Evolutionary conservation across 2,797 vertebrate species (phyloP).

Genomic region (Pteropus rufus): DNA sequence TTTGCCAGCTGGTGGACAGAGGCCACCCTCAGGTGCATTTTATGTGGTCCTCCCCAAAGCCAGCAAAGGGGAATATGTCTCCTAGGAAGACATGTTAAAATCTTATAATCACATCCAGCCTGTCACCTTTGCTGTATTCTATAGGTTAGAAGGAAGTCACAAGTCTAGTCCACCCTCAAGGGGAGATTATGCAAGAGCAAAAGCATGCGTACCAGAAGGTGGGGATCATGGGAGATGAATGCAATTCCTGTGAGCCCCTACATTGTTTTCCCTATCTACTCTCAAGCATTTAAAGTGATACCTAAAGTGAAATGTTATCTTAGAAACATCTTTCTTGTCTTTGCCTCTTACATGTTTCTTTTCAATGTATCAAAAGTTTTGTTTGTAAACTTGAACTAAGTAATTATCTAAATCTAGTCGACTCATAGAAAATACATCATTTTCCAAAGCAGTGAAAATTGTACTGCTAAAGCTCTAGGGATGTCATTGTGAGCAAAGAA

Average conservation of each 20-base stretch:
- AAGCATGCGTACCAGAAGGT: neutral
- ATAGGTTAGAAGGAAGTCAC: neutral
- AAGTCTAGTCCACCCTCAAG: neutral
- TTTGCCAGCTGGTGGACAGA: neutral
- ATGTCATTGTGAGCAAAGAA: conserved; percentile 33
- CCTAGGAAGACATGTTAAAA: neutral
- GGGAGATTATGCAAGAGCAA: neutral
- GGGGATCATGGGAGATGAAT: neutral
- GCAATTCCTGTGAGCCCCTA: neutral
- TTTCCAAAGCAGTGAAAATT: conserved; percentile 47
- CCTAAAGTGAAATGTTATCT: neutral
- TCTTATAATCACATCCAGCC: neutral
- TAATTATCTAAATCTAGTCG: conserved; percentile 41
- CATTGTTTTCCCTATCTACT: too few species aligned
- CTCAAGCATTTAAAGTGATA: neutral
- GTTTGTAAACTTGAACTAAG: conserved; percentile 15
- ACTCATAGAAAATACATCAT: conserved; percentile 33
- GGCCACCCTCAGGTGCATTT: neutral
- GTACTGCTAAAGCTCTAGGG: neutral
- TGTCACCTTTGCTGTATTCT: neutral
- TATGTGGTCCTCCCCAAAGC: neutral
- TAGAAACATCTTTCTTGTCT: neutral
- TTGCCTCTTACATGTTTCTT: neutral
- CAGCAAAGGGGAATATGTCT: neutral
- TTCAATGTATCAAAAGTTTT: conserved; percentile 38